These are phyloP conservation scores for Orientallactaga sibirica DNA, from an alignment of 2,797 vertebrate genomes.

Conservation along the genomic window DNA sequence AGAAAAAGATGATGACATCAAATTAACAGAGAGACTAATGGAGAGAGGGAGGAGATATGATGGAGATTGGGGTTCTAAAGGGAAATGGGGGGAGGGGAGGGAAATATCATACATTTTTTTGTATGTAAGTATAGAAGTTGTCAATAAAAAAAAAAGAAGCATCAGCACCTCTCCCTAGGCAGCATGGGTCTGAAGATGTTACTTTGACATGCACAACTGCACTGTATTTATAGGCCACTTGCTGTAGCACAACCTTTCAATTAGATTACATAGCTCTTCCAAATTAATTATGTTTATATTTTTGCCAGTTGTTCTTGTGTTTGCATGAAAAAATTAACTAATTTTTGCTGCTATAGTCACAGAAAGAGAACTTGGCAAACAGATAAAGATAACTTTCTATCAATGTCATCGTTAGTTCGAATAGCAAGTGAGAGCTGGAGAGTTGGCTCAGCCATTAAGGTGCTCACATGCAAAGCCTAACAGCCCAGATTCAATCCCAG, in stretches of 20 bases:
- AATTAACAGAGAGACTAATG: no score
- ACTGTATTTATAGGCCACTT: neutral
- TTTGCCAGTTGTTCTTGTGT: neutral
- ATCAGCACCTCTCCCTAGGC: neutral
- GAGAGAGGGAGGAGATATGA: no score
- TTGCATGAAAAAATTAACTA: neutral
- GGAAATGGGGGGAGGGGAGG: no score
- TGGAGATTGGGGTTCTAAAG: no score
- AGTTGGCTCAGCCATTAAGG: no score
- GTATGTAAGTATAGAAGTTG: no score
- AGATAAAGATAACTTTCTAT: neutral
- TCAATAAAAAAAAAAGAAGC: neutral
- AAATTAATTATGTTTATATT: slow-evolving; percentile 39
- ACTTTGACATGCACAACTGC: neutral
- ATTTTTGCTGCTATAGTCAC: neutral
- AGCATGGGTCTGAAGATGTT: neutral
- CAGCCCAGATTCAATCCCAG: no score
- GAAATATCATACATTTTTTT: no score
- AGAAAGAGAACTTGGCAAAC: neutral
- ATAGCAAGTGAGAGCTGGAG: neutral
- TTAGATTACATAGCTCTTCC: neutral
- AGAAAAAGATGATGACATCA: no score
- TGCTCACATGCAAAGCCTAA: no score
- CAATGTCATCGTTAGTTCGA: neutral
- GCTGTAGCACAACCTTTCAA: neutral